phyloP scores from a whole-genome alignment of 1,140 invertebrate genomes.

The Drosophila lini region DNA sequence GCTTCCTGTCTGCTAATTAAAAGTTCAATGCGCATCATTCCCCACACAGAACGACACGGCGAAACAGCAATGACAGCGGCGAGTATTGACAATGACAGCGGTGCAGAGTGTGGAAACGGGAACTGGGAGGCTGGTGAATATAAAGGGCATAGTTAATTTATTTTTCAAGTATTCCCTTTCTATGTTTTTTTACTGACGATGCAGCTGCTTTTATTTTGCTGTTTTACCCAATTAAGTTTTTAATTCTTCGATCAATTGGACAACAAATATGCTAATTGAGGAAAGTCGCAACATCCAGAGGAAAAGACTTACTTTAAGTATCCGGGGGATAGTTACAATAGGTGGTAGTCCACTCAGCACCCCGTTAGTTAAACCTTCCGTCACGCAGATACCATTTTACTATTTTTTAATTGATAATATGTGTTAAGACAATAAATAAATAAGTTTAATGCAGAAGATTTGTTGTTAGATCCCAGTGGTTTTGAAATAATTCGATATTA shows the following conservation, averaged over 20 bases:
- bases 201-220: constrained; percentile 20
- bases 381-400: neutral
- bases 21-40: constrained; percentile 74
- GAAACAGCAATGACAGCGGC: constrained; percentile 27
- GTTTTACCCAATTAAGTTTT: constrained; percentile 57
- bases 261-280: constrained; percentile 57
- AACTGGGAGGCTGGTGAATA: neutral
- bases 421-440: neutral
- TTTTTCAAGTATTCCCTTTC: constrained; percentile 40
- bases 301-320: neutral
- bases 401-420: neutral
- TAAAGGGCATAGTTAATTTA: constrained; percentile 60
- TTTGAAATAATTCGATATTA: neutral
- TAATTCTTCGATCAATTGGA: constrained; percentile 67
- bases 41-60: constrained; percentile 29
- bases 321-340: neutral
- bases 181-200: constrained; percentile 8
- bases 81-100: constrained; percentile 62
- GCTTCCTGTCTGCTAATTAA: constrained; percentile 62
- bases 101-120: constrained; percentile 22
- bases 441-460: neutral
- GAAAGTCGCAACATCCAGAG: neutral
- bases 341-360: neutral
- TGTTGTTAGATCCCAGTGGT: too few relatives aligned
- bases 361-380: neutral